Base-by-base conservation (phyloP, 2,888 invertebrate species). In the Pediacus dermestoides region DNA sequence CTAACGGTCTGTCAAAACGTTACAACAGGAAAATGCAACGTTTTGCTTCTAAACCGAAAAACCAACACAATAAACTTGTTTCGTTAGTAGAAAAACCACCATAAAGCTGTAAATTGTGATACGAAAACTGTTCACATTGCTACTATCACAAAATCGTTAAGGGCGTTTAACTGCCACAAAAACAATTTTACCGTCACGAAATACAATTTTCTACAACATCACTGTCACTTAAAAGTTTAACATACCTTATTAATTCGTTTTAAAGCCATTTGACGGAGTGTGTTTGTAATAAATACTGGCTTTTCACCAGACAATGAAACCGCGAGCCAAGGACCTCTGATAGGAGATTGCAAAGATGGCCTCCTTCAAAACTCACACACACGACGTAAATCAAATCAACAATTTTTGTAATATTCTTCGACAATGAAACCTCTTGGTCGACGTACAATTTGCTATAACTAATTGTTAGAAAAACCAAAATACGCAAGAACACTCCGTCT, bases 171-270 rank as follows among this genome's bases (percentile, higher is more conserved):
- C 60, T 56, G 44, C 37, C 48, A 52, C 42, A 57, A 55, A 55
- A 55, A 54, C 48, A 50, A 35, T 34, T 47, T 44, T 46, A 42
- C 43, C 40, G 32, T 45, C 40, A 47, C 46, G 52, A 46, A 46
- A 34, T 34, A 44, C 37, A 49, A 45, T 50, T 49, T 47, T 44
- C 37, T 47, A 46, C 37, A 34, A 44, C 44, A 50, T 38, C 43
- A 55, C 42, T 41, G 52, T 41, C 50, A 54, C 44, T 50, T 53
- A 42, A 50, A 57, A 58, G 60, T 60, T 66, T 71, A 74, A 81
- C 82, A 72, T 82, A 87, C 87, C 89, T 90, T 90, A 83, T 90
- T 90, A 82, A 90, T 90, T 87, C 90, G 85, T 85, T 90, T 90
- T 86, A 90, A 87, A 82, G 90, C 90, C 90, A 90, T 90, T 83